Conservation (phyloP, 2,888 invertebrate genomes). For the Cryptocephalus moraei region DNA sequence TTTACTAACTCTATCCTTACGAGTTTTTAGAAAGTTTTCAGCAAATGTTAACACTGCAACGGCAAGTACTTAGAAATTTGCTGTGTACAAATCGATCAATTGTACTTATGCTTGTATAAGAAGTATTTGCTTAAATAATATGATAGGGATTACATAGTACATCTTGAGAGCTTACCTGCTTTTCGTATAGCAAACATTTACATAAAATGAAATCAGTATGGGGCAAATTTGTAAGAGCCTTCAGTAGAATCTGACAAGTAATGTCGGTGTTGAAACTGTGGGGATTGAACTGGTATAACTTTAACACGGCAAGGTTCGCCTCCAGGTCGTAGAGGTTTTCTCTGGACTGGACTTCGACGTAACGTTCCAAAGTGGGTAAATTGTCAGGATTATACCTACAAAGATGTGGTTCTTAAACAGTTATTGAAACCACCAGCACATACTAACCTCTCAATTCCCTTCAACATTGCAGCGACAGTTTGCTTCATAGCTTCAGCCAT, state of each 20-base stretch:
- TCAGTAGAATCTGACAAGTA: conserved; percentile 82
- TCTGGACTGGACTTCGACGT: conserved; percentile 85
- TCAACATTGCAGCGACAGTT: conserved; percentile 76
- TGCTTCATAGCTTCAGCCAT: conserved; percentile 81
- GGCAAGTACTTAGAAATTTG: not conserved
- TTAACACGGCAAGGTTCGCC: conserved; percentile 92
- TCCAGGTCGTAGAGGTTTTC: conserved; percentile 95
- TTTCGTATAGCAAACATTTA: conserved; percentile 86
- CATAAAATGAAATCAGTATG: conserved; percentile 97
- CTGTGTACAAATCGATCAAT: too few species aligned
- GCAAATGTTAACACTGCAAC: not conserved
- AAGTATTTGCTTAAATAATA: too few species aligned
- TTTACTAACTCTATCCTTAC: too few species aligned
- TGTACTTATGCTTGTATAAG: too few species aligned
- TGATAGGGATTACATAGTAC: too few species aligned
- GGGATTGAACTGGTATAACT: conserved; percentile 95
- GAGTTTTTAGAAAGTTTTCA: too few species aligned
- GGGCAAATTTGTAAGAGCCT: conserved; percentile 93
- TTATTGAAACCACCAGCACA: not conserved
- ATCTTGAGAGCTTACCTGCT: conserved; percentile 39
- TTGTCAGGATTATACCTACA: conserved; percentile 93
- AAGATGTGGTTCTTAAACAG: conserved; percentile 18
- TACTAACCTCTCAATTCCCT: conserved; percentile 81
- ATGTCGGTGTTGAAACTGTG: conserved; percentile 73
- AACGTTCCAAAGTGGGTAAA: conserved; percentile 77